Conservation (phyloP, 2,113 vertebrate genomes). For the Centropus bengalensis region DNA sequence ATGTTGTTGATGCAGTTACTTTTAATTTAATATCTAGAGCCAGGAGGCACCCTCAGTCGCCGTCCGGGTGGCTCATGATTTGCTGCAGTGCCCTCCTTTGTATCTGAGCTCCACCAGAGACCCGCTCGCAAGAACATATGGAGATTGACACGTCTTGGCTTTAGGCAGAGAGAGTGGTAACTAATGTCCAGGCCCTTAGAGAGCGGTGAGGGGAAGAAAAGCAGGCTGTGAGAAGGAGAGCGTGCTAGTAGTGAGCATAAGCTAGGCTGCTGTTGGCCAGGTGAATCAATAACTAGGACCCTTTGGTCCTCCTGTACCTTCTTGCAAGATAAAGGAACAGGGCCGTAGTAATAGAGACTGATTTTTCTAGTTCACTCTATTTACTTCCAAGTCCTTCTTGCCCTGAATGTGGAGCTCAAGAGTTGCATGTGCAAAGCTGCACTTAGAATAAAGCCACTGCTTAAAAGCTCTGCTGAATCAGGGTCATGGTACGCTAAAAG, state of each 20-base stretch:
- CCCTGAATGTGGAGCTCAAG: background rate
- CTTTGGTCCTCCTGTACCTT: background rate
- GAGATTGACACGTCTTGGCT: fast-evolving
- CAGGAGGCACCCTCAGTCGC: background rate
- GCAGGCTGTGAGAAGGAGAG: background rate
- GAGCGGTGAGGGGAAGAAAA: background rate
- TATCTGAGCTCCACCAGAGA: background rate
- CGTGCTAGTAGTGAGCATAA: background rate
- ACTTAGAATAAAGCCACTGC: background rate
- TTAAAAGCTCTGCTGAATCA: background rate
- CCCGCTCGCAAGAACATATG: background rate
- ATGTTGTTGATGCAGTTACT: background rate
- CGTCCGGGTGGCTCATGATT: background rate
- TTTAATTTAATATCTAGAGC: background rate
- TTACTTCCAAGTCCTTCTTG: background rate
- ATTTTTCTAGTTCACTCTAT: background rate
- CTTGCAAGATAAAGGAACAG: background rate
- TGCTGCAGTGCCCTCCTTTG: background rate
- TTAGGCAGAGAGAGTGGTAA: background rate
- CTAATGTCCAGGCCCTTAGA: background rate
- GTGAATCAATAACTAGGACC: too few relatives aligned
- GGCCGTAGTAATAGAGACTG: background rate
- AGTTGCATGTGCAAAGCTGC: background rate
- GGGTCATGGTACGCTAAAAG: background rate
- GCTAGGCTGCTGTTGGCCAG: background rate